Evolutionary conservation across 2,113 vertebrate genomes (phyloP).

Genomic region (Laticauda colubrina): DNA sequence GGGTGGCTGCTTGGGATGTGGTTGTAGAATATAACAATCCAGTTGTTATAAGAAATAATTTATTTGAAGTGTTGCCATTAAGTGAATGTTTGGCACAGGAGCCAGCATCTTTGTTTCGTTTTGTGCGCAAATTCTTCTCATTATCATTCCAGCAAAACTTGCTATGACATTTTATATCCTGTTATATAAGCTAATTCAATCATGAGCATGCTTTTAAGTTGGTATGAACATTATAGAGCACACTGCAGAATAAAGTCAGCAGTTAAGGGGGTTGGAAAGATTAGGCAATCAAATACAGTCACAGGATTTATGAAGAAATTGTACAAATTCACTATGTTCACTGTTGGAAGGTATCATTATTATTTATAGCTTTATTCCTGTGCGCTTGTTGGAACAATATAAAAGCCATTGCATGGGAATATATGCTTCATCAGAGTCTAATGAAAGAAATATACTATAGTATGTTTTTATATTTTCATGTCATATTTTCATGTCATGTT

Average conservation of each 20-base stretch:
- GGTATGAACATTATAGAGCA: neutral
- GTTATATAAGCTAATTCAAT: slow-evolving; percentile 36
- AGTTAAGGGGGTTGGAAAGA: neutral
- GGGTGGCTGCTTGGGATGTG: slow-evolving; percentile 71
- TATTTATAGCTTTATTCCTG: slow-evolving; percentile 3
- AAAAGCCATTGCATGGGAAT: slow-evolving; percentile 34
- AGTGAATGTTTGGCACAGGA: slow-evolving; percentile 52
- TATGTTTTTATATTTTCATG: neutral
- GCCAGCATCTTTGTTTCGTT: slow-evolving; percentile 55
- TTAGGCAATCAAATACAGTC: accelerated
- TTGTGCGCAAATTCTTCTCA: slow-evolving; percentile 55
- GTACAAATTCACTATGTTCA: neutral
- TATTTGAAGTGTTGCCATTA: slow-evolving; percentile 72
- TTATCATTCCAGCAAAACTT: slow-evolving; percentile 51
- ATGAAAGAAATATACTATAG: slow-evolving; percentile 32
- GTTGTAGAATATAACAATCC: slow-evolving; percentile 71
- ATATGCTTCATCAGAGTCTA: slow-evolving; percentile 34
- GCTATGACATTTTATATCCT: slow-evolving; percentile 23
- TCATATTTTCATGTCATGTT: neutral
- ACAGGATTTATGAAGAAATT: neutral
- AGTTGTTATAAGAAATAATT: slow-evolving; percentile 66
- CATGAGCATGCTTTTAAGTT: slow-evolving; percentile 26
- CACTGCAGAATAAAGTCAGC: neutral
- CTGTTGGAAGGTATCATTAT: neutral
- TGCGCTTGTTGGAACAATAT: slow-evolving; percentile 9